phyloP scores from a whole-genome alignment of 2,888 invertebrate species.

The Pseudococcus viburni region DNA sequence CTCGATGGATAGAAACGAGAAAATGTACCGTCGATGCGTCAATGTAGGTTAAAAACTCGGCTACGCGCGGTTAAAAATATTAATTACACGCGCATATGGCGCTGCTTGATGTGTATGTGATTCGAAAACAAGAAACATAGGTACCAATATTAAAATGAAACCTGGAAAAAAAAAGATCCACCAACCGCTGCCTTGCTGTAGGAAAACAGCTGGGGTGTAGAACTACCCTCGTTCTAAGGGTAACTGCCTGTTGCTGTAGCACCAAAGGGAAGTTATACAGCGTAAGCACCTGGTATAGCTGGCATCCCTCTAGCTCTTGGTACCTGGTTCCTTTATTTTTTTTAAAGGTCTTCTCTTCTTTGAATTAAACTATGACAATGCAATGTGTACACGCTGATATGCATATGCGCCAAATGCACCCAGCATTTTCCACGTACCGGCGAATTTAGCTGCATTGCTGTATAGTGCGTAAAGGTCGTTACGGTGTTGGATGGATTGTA shows the following conservation, averaged over 20 bases:
- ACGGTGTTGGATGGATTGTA: neutral
- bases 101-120: neutral
- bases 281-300: slow-evolving; percentile 30
- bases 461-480: slow-evolving; percentile 23
- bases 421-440: neutral
- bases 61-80: neutral
- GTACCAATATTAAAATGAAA: slow-evolving; percentile 35
- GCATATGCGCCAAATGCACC: slow-evolving; percentile 54
- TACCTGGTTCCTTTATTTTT: slow-evolving; percentile 35
- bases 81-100: slow-evolving; percentile 35
- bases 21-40: neutral
- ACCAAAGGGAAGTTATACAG: slow-evolving; percentile 32
- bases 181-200: slow-evolving; percentile 5
- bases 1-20: neutral
- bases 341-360: slow-evolving; percentile 38
- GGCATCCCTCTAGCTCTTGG: neutral
- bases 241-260: slow-evolving; percentile 30
- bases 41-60: slow-evolving; percentile 21
- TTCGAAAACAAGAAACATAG: neutral
- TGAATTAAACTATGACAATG: slow-evolving; percentile 53
- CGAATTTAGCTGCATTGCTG: slow-evolving; percentile 13
- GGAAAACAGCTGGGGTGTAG: neutral
- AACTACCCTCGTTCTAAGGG: slow-evolving; percentile 2
- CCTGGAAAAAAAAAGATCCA: slow-evolving; percentile 2
- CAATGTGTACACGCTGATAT: slow-evolving; percentile 50